Conservation (phyloP, 2,113 vertebrate genomes). For the Cynoglossus semilaevis region DNA sequence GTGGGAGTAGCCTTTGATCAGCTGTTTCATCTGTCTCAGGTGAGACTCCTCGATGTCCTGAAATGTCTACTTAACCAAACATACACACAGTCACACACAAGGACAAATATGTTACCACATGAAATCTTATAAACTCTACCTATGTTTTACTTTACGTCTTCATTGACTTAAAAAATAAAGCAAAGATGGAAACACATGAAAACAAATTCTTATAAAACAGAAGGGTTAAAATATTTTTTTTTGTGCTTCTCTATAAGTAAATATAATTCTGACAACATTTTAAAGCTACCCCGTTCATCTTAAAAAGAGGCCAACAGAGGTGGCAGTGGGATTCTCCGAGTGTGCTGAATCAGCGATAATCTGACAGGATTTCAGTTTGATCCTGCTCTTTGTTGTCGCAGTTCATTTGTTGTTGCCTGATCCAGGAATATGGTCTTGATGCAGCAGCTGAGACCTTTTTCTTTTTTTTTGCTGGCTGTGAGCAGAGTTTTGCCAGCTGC, state of each 20-base stretch:
- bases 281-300: too few relatives aligned
- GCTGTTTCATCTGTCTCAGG: conserved; percentile 88
- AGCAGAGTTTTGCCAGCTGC: conserved; percentile 2
- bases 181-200: too few relatives aligned
- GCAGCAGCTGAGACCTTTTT: conserved; percentile 17
- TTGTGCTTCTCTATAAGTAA: background rate
- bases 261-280: too few relatives aligned
- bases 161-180: background rate
- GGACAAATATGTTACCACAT: background rate
- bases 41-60: conserved; percentile 90
- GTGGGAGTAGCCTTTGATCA: conserved; percentile 89
- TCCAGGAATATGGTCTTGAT: conserved; percentile 33
- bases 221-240: background rate
- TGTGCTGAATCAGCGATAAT: conserved; percentile 44
- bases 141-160: too few relatives aligned
- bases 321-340: conserved; percentile 14
- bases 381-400: conserved; percentile 24
- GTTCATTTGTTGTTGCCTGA: conserved; percentile 39
- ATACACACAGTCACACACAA: background rate
- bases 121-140: background rate
- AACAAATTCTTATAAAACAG: too few relatives aligned
- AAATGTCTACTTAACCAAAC: conserved; percentile 79
- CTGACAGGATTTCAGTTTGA: conserved; percentile 41
- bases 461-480: background rate
- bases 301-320: conserved; percentile 22